phyloP scores from a whole-genome alignment of 2,113 vertebrate species.

The Xenus cinereus region DNA sequence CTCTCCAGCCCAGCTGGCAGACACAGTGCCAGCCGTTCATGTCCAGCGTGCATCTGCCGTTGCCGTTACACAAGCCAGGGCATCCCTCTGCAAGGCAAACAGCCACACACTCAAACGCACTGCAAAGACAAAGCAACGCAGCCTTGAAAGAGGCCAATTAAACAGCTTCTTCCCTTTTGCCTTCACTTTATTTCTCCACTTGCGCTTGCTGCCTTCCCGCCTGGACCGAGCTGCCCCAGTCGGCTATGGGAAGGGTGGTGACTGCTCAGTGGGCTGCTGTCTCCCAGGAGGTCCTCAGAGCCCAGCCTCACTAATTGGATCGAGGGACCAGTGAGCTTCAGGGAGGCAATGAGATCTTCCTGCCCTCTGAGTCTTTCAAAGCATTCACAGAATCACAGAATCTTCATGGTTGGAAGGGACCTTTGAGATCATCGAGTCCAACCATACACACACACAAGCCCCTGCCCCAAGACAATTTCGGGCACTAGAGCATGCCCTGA shows the following conservation, averaged over 20 bases:
- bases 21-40: constrained; percentile 96
- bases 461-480: no score
- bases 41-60: constrained; percentile 96
- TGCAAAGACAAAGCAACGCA: not conserved
- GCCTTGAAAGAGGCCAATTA: not conserved
- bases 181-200: not conserved
- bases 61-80: constrained; percentile 94
- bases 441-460: no score
- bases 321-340: not conserved
- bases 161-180: not conserved
- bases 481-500: no score
- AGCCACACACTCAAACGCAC: not conserved
- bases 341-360: not conserved
- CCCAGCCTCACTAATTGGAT: not conserved
- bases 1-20: constrained; percentile 98
- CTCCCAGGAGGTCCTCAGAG: not conserved
- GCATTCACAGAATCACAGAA: not conserved
- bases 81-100: constrained; percentile 91
- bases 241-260: not conserved
- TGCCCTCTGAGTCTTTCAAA: not conserved
- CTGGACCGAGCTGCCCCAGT: not conserved
- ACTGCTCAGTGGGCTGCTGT: not conserved
- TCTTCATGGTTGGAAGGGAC: no score
- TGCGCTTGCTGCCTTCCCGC: not conserved
- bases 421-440: no score